Base-by-base conservation (phyloP, 2,888 invertebrate genomes). In the Quadroppia sp. region DNA sequence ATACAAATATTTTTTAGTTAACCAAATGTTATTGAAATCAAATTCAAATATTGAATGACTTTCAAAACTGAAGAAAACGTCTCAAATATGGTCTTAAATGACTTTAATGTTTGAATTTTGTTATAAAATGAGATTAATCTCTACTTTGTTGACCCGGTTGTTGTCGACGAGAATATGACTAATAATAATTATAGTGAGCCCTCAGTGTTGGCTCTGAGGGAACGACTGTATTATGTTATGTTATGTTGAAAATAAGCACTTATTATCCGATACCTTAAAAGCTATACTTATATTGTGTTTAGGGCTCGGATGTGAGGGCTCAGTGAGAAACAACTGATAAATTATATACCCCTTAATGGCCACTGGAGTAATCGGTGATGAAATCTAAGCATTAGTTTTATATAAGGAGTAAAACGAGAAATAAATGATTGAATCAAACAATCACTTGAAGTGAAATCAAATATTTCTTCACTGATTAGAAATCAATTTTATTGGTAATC, bases 171-270 rank as follows among this genome's bases (percentile, higher is more conserved):
- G 36, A 36, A 48, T 13, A 3, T 50, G 3, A 50, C 20, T 50
- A 50, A 50, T 50, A 50, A 50, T 23, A 50, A 50, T n/a, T n/a
- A n/a, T n/a, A n/a, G n/a, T n/a, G n/a, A n/a, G n/a, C n/a, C n/a
- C n/a, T n/a, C n/a, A n/a, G n/a, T n/a, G n/a, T n/a, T n/a, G n/a
- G n/a, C n/a, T n/a, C n/a, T n/a, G n/a, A n/a, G n/a, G n/a, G n/a
- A n/a, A n/a, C n/a, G n/a, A n/a, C n/a, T n/a, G 50, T 50, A 17
- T 45, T 45, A 45, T 36, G 9, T 36, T 36, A n/a, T 36, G 36
- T 45, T 50, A 50, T 50, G n/a, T n/a, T 9, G n/a, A 50, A 50
- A 50, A 50, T 50, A 50, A 50, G 50, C 20, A 23, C 20, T 50
- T 50, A 50, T 50, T 23, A 50, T 4, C 50, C 23, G 20, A 50